A percentile compares a stretch with the other conserved stretches of the same genome.
Conservation (phyloP, 2,113 vertebrate species). For the Nerophis lumbriciformis region DNA sequence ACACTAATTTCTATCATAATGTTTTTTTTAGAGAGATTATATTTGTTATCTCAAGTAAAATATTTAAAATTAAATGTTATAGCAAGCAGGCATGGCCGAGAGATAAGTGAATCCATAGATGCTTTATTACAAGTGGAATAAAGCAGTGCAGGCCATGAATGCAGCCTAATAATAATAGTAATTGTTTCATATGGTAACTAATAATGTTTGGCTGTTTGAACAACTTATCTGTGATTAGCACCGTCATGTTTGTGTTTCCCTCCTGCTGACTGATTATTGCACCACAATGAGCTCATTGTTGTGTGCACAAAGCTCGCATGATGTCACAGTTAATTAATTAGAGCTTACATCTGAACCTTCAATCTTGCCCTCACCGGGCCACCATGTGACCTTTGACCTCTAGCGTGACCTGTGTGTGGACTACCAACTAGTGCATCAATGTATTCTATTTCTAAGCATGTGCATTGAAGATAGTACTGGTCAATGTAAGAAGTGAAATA, state of each 20-base stretch:
- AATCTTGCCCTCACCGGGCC: not conserved
- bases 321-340: not conserved
- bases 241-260: slow-evolving; percentile 25
- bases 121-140: too few relatives aligned
- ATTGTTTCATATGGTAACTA: not conserved
- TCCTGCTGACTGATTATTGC: slow-evolving; percentile 39
- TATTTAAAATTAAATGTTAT: too few relatives aligned
- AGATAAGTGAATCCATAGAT: too few relatives aligned
- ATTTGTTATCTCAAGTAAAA: too few relatives aligned
- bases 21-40: too few relatives aligned
- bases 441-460: too few relatives aligned
- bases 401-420: not conserved
- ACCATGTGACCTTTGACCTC: not conserved
- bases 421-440: not conserved
- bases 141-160: too few relatives aligned
- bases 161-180: not conserved
- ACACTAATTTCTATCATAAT: too few relatives aligned
- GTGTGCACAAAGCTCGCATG: slow-evolving; percentile 17
- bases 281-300: slow-evolving; percentile 38
- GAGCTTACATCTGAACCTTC: not conserved
- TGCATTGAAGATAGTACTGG: too few relatives aligned
- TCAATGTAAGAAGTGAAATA: too few relatives aligned
- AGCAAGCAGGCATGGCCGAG: too few relatives aligned
- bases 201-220: slow-evolving; percentile 10
- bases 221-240: slow-evolving; percentile 43